These are phyloP conservation scores for Pristionchus japonicus DNA, from an alignment of 2,888 invertebrate species.

Conservation along the genomic window DNA sequence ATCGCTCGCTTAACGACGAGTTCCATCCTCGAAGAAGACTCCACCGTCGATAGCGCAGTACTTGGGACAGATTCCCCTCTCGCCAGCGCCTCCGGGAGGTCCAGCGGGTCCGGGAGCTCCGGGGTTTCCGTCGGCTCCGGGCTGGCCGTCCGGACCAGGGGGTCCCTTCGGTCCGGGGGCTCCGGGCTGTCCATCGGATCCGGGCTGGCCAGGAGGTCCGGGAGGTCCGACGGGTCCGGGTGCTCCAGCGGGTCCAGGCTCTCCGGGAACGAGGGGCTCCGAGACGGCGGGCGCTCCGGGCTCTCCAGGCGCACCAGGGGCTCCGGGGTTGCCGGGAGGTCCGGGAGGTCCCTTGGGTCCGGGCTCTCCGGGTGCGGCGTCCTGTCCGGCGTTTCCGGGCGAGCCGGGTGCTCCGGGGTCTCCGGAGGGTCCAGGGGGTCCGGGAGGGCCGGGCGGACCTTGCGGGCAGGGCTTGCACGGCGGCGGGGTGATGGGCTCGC, in stretches of 20 bases:
- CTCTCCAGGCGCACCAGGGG: slow-evolving; percentile 60
- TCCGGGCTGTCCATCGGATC: slow-evolving; percentile 56
- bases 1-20: slow-evolving; percentile 61
- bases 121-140: slow-evolving; percentile 62
- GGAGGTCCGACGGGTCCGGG: slow-evolving; percentile 58
- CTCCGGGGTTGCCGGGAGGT: slow-evolving; percentile 64
- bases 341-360: slow-evolving; percentile 69
- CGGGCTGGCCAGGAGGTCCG: slow-evolving; percentile 55
- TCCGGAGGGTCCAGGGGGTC: slow-evolving; percentile 49
- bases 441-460: slow-evolving; percentile 59
- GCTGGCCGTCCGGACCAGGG: slow-evolving; percentile 67
- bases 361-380: slow-evolving; percentile 64
- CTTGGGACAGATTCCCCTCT: slow-evolving; percentile 66
- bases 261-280: slow-evolving; percentile 57
- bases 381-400: slow-evolving; percentile 49
- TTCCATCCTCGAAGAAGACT: slow-evolving; percentile 75
- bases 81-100: slow-evolving; percentile 59
- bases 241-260: slow-evolving; percentile 57
- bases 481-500: slow-evolving; percentile 73
- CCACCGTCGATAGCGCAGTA: slow-evolving; percentile 70
- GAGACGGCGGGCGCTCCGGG: slow-evolving; percentile 55
- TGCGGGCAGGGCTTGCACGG: slow-evolving; percentile 74
- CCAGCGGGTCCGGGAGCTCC: slow-evolving; percentile 62
- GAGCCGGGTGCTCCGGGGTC: slow-evolving; percentile 51
- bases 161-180: slow-evolving; percentile 69